phyloP scores from a whole-genome alignment of 2,113 vertebrate species.

The Brachypodius melanocephalos region DNA sequence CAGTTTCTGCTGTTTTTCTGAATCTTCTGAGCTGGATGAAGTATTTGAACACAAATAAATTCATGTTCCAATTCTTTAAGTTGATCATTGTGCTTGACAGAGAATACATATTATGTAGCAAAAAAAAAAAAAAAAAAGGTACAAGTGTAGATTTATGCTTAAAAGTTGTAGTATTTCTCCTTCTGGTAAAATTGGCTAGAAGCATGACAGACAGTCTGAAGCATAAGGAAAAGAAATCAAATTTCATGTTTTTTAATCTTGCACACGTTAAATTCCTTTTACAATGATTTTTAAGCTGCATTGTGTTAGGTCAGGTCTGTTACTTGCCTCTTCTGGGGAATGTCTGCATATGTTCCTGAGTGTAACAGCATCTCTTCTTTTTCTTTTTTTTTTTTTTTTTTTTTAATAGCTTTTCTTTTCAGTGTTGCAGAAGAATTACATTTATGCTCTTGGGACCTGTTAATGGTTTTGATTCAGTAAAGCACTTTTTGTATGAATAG shows the following conservation, averaged over 20 bases:
- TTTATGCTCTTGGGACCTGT: conserved; percentile 42
- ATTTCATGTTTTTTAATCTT: conserved; percentile 27
- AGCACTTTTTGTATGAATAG: conserved; percentile 20
- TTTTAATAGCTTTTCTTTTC: neutral
- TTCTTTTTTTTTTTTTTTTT: accelerated
- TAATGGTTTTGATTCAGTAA: conserved; percentile 61
- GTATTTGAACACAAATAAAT: neutral
- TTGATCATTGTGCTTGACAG: neutral
- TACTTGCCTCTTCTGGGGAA: conserved; percentile 22
- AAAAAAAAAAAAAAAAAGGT: neutral
- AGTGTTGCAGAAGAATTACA: conserved; percentile 46
- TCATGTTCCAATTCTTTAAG: neutral
- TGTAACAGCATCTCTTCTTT: conserved; percentile 1
- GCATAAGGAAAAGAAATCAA: conserved; percentile 62
- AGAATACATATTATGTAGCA: neutral
- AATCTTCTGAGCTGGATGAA: neutral
- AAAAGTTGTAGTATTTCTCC: neutral
- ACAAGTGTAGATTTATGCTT: neutral
- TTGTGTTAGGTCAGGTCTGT: conserved; percentile 44
- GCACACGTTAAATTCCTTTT: conserved; percentile 25
- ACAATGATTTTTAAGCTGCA: conserved; percentile 48
- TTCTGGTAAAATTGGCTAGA: neutral
- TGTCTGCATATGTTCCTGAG: conserved; percentile 18
- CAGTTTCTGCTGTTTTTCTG: neutral
- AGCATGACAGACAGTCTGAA: conserved; percentile 13